A percentile compares a stretch with the other conserved stretches of the same genome.
Evolutionary conservation across 2,888 invertebrate genomes (phyloP).

Genomic region (Tanypteryx hageni): DNA sequence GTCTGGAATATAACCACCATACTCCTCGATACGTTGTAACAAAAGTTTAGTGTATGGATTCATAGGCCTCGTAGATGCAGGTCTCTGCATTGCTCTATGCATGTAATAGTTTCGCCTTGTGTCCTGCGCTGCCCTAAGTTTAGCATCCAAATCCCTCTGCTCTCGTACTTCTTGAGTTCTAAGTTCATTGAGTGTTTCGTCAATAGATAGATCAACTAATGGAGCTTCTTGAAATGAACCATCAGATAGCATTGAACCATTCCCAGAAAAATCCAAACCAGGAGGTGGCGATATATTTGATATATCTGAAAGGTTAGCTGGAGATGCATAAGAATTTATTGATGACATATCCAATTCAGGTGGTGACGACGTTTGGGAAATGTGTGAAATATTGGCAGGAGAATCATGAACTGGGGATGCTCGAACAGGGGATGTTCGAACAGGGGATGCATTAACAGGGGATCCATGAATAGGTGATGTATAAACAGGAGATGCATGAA

Average conservation of each 20-base stretch:
- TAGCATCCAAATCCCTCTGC: background rate
- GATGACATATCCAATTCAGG: background rate
- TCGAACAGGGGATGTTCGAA: background rate
- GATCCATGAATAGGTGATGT: background rate
- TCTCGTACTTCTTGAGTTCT: background rate
- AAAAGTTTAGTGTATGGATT: background rate
- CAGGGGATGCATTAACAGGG: background rate
- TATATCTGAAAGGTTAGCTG: background rate
- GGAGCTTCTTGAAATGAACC: background rate
- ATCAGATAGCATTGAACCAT: background rate
- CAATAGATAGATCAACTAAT: background rate
- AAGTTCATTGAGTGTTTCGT: background rate
- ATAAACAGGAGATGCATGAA: background rate
- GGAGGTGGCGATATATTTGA: background rate
- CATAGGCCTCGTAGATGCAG: background rate
- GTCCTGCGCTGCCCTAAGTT: background rate
- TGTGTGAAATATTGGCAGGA: background rate
- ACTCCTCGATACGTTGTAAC: constrained; percentile 14
- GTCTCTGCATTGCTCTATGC: background rate
- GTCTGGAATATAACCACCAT: background rate
- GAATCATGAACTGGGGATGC: background rate
- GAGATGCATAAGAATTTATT: background rate
- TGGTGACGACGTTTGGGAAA: background rate
- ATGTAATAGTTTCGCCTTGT: constrained; percentile 42
- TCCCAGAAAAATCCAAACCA: background rate